Evolutionary conservation across 2,888 invertebrate genomes (phyloP), one percentile per base, ranked within the genome.

Genomic region (Margaritifera margaritifera): DNA sequence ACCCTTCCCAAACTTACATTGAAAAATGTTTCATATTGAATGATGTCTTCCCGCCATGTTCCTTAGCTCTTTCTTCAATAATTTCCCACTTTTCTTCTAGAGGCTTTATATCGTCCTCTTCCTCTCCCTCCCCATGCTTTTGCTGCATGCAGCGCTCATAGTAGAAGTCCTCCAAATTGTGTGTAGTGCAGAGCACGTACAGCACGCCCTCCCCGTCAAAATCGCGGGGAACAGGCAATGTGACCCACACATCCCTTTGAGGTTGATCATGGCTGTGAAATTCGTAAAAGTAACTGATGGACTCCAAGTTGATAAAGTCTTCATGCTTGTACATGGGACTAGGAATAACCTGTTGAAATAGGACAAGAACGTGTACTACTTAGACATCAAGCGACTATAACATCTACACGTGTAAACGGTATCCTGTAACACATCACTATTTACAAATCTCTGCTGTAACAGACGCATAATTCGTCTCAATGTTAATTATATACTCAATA

Each of bases 201-300:
- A 77, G 59, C 24, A 68, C 68, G 15, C 72, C 68, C n/a, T 77
- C 70, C 24, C 68, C 71, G 27, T 72, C 73, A 74, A 69, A 78
- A 63, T 78, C 70, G 3, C 72, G 68, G 2, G 79, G 78, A 15
- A 74, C 58, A 1, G 79, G 79, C 22, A 76, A 53, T 52, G 73
- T 71, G 19, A 80, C 59, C n/a, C 60, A 51, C 22, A 78, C 64
- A 15, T 71, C 68, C 53, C 68, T 63, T 6, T 56, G n/a, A 11
- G 66, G 74, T 31, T 64, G 67, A 24, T 71, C 56, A 50, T 65
- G 56, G 62, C 69, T 65, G 42, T 65, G 71, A 24, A 78, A 19
- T 42, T 78, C 72, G 55, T 75, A 80, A 66, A 80, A 79, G 64
- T 80, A 76, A 22, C 77, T 74, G 53, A 80, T 58, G 19, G 79